Percentiles rank a stretch among this genome's conserved stretches.
phyloP scores from a whole-genome alignment of 2,797 vertebrate genomes.

The Sparidentex hasta region DNA sequence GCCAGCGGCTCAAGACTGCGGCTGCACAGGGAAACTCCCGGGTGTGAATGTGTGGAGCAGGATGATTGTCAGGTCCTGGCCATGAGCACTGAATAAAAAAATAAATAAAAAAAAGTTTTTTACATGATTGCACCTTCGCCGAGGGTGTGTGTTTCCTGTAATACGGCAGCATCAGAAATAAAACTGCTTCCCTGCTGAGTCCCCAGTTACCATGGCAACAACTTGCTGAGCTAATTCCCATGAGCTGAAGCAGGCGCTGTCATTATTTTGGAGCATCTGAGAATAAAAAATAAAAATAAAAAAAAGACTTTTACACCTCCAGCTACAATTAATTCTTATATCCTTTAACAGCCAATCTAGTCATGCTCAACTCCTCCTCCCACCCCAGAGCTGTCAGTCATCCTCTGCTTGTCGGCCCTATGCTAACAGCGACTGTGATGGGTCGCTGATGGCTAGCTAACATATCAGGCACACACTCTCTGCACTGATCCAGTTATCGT shows the following conservation, averaged over 20 bases:
- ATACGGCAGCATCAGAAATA: constrained; percentile 34
- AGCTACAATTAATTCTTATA: constrained; percentile 31
- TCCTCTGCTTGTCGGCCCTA: neutral
- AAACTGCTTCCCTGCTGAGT: constrained; percentile 28
- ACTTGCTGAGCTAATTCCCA: constrained; percentile 38
- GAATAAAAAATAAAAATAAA: neutral
- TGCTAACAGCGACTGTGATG: constrained; percentile 15
- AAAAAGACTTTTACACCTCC: constrained; percentile 20
- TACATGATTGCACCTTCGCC: constrained; percentile 10
- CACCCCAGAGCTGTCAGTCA: neutral
- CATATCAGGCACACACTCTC: constrained; percentile 8
- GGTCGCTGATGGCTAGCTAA: constrained; percentile 41
- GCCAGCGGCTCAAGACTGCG: neutral
- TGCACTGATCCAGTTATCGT: constrained; percentile 13
- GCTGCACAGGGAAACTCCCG: constrained; percentile 3
- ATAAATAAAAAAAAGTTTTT: constrained; percentile 12
- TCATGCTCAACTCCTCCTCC: constrained; percentile 1
- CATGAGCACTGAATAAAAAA: constrained; percentile 15
- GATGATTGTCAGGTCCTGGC: constrained; percentile 13
- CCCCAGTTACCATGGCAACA: constrained; percentile 48
- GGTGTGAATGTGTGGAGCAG: neutral
- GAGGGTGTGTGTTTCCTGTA: constrained; percentile 28
- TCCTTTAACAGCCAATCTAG: constrained; percentile 31
- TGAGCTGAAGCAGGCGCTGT: neutral
- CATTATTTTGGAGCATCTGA: constrained; percentile 40